Evolutionary conservation across 2,113 vertebrate species (phyloP).

Genomic region (Gymnarchus niloticus): DNA sequence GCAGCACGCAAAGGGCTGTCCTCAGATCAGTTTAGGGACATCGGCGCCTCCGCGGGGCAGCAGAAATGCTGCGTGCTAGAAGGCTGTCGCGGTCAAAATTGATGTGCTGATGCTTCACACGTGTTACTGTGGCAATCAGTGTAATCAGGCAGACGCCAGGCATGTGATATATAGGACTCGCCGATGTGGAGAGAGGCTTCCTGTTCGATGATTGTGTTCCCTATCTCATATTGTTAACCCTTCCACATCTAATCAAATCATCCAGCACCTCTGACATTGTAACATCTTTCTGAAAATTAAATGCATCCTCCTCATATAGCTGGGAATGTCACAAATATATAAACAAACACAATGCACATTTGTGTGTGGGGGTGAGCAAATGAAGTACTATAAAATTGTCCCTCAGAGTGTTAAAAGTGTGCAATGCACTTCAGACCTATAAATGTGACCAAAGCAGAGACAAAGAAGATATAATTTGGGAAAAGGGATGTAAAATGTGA

Average conservation of each 20-base stretch:
- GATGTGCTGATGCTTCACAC: not conserved
- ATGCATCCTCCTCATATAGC: not conserved
- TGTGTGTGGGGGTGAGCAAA: not conserved
- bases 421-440: not conserved
- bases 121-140: not conserved
- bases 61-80: too few species aligned
- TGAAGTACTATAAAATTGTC: not conserved
- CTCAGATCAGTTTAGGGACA: not conserved
- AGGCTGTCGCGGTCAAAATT: too few species aligned
- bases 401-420: not conserved
- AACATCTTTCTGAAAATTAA: not conserved
- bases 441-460: too few species aligned
- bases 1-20: not conserved
- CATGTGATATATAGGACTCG: not conserved
- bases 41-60: too few species aligned
- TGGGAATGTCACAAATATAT: not conserved
- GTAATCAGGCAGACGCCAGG: not conserved
- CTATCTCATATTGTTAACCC: not conserved
- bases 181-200: not conserved
- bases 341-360: not conserved
- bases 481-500: not conserved
- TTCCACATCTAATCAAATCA: not conserved
- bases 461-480: not conserved
- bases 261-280: not conserved
- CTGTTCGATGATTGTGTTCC: not conserved